Evolutionary conservation across 1,140 invertebrate genomes (phyloP), one percentile per base, ranked within the genome.

Genomic region (Heliconius congener): DNA sequence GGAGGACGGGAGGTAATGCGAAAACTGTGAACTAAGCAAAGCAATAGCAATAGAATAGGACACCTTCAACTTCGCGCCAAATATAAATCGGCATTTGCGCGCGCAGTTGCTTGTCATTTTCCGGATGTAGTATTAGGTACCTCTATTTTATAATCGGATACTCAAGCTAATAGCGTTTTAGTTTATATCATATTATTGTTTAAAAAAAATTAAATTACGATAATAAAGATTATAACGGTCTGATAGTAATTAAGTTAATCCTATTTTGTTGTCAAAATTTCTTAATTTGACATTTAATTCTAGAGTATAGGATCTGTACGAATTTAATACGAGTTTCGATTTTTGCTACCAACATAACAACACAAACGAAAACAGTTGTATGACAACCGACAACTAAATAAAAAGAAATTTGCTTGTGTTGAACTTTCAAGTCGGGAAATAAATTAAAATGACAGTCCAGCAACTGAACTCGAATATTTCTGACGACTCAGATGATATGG

Each of bases 401-500:
- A 92, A 88, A 90, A 93, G 82, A 87, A 90, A 88, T 89, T 90
- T 91, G 86, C 87, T 91, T 90, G 87, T 82, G 88, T 91, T 93
- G 85, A 95, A 94, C 91, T 94, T 95, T 89, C 91, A 87, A 88
- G 90, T 87, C 82, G 88, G 86, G 87, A 95, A 94, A 94, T 95
- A 95, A 94, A 93, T 92, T 93, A 95, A 91, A 93, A 95, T 95
- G 94, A 95, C 94, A 94, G 94, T 95, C 87, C 94, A 94, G 85
- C 93, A 94, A 87, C 86, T 94, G 83, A 94, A 88, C 90, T 93
- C 94, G 86, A 94, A 93, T 94, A 94, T 94, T 94, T 95, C 94
- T 92, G 94, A 95, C 88, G 94, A 95, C 85, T 95, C 95, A 39
- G 94, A 95, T 89, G 95, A 95, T 90, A 95, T 94, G 89, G 93